Evolutionary conservation across 2,113 vertebrate species (phyloP).

Genomic region (Neolamprologus cancellatus): DNA sequence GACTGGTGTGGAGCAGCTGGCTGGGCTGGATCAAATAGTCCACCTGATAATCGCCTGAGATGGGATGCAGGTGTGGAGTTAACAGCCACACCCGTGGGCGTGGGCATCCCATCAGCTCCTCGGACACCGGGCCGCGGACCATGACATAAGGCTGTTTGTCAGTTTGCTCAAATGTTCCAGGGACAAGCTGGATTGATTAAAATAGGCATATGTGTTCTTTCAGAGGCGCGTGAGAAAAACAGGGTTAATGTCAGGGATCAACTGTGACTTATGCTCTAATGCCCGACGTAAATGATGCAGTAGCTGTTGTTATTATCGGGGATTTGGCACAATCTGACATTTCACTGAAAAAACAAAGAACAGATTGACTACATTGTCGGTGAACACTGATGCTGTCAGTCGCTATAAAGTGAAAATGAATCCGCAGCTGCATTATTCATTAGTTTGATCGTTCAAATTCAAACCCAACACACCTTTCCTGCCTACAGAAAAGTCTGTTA

Average conservation of each 20-base stretch:
- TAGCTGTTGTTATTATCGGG: not conserved
- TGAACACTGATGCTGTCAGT: not conserved
- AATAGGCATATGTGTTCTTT: not conserved
- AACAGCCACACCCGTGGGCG: no score
- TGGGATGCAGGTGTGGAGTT: no score
- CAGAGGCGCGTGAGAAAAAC: not conserved
- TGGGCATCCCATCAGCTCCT: no score
- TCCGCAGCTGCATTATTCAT: not conserved
- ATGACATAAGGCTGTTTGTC: not conserved
- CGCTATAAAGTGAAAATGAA: not conserved
- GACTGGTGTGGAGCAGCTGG: no score
- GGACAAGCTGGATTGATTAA: not conserved
- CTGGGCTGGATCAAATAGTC: no score
- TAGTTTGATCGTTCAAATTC: not conserved
- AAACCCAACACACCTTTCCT: not conserved
- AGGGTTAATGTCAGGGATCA: not conserved
- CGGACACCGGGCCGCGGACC: no score
- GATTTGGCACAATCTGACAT: not conserved
- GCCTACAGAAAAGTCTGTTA: not conserved
- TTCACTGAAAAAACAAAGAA: not conserved
- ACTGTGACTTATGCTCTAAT: not conserved
- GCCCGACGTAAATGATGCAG: not conserved
- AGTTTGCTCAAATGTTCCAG: not conserved
- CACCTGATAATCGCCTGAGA: no score
- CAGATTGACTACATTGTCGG: not conserved